These are phyloP conservation scores for Rhorus exstirpatorius DNA, from an alignment of 2,888 invertebrate genomes.

Conservation along the genomic window DNA sequence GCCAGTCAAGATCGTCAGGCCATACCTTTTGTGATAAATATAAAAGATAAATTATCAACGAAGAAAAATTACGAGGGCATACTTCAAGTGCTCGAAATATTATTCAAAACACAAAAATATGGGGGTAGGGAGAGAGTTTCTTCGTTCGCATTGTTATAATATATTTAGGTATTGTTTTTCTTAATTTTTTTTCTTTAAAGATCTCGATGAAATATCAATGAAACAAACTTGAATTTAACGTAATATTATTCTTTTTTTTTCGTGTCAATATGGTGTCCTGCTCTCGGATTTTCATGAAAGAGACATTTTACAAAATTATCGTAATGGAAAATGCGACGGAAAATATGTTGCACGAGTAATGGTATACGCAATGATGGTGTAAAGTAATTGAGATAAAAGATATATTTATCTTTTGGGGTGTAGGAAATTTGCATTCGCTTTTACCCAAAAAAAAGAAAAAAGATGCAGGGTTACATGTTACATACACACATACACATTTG, in stretches of 20 bases:
- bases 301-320: too few relatives aligned
- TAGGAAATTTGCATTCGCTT: slow-evolving; percentile 29
- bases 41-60: neutral
- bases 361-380: slow-evolving; percentile 13
- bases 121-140: too few relatives aligned
- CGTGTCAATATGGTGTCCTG: too few relatives aligned
- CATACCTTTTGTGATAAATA: slow-evolving; percentile 11
- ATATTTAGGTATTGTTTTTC: too few relatives aligned
- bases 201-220: too few relatives aligned
- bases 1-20: slow-evolving; percentile 7
- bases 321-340: neutral
- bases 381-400: slow-evolving; percentile 49
- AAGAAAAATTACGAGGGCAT: neutral
- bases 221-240: neutral
- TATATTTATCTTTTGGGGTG: slow-evolving; percentile 37
- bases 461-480: neutral
- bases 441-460: slow-evolving; percentile 3
- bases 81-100: neutral
- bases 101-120: too few relatives aligned
- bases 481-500: slow-evolving; percentile 9
- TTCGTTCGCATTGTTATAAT: neutral
- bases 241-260: too few relatives aligned
- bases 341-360: neutral
- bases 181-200: too few relatives aligned
- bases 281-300: too few relatives aligned